phyloP scores from a whole-genome alignment of 2,888 invertebrate genomes.

The Dioctria linearis region DNA sequence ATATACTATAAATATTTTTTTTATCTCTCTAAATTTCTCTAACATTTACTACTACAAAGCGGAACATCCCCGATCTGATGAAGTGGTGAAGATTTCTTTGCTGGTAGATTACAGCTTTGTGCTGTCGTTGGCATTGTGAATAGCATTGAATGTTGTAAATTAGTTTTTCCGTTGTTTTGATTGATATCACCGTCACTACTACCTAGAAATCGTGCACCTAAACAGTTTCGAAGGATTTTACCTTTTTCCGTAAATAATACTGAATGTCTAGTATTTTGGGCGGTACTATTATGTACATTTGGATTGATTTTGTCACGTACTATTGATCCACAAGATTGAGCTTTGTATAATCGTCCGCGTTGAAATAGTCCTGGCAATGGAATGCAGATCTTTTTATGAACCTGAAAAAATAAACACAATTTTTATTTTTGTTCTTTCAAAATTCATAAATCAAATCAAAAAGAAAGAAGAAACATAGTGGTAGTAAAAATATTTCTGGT shows the following conservation, averaged over 20 bases:
- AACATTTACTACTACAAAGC: constrained; percentile 61
- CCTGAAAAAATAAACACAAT: constrained; percentile 69
- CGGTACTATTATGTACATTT: constrained; percentile 13
- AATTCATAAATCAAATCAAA: no score
- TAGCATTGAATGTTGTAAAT: constrained; percentile 50
- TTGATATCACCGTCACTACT: constrained; percentile 61
- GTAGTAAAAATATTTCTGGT: no score
- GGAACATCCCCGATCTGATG: constrained; percentile 58
- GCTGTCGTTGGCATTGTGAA: constrained; percentile 52
- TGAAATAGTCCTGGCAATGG: constrained; percentile 75
- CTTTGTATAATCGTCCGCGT: constrained; percentile 74
- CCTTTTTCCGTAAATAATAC: constrained; percentile 60
- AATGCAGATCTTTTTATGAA: constrained; percentile 77
- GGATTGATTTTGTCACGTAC: constrained; percentile 72
- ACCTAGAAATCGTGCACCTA: constrained; percentile 57
- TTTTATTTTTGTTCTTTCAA: neutral
- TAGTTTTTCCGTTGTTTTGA: constrained; percentile 59
- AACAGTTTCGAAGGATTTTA: constrained; percentile 60
- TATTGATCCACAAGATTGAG: constrained; percentile 77
- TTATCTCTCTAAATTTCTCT: constrained; percentile 26
- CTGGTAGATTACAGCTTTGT: constrained; percentile 41
- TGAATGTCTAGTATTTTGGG: constrained; percentile 57
- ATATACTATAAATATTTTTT: constrained; percentile 4
- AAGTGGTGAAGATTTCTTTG: constrained; percentile 56
- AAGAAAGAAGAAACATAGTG: no score